A percentile compares a stretch with the other conserved stretches of the same genome.
Evolutionary conservation across 2,113 vertebrate genomes (phyloP).

Genomic region (Carollia perspicillata): DNA sequence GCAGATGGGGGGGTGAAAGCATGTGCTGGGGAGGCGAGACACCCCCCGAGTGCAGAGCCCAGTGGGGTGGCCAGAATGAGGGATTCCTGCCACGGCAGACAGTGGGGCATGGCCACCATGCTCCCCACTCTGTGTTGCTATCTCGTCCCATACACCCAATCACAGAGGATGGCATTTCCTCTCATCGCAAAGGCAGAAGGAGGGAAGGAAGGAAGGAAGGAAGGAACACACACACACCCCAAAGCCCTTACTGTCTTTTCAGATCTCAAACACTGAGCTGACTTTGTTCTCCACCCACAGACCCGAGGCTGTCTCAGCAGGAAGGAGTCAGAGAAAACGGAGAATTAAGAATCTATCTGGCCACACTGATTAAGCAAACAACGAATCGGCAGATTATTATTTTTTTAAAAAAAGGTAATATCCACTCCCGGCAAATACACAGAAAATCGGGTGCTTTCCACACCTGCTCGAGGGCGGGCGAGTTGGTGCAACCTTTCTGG

Average conservation of each 20-base stretch:
- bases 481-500: not conserved
- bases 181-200: not conserved
- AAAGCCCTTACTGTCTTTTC: not conserved
- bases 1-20: not conserved
- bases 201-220: slow-evolving; percentile 22
- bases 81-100: accelerated
- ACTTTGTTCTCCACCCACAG: slow-evolving; percentile 24
- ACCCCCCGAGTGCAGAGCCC: not conserved
- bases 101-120: not conserved
- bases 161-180: not conserved
- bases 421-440: not conserved
- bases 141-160: not conserved
- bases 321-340: not conserved
- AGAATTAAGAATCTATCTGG: not conserved
- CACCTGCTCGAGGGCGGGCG: not conserved
- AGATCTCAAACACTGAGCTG: not conserved
- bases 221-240: not conserved
- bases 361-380: slow-evolving; percentile 4
- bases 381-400: not conserved
- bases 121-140: not conserved
- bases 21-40: not conserved
- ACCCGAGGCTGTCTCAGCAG: not conserved
- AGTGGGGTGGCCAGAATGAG: not conserved
- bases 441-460: not conserved
- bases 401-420: not conserved